Base-by-base conservation (phyloP, 2,797 vertebrate genomes). In the Enteromius mattozi region DNA sequence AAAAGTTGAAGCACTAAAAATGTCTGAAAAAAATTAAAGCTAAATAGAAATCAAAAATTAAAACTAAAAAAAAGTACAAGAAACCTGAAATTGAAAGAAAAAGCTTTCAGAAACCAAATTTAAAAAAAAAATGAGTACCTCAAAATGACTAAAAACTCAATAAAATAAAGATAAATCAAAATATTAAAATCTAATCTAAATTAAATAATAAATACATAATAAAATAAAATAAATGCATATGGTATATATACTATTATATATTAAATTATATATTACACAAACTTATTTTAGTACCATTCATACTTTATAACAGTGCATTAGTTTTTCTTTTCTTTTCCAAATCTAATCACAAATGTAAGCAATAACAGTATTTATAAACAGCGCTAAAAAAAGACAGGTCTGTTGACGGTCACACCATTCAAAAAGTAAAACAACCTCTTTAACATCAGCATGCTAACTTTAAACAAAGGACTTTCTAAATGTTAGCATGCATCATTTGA, bases 301-400 rank as follows among this genome's bases (percentile, higher is more conserved):
- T n/a, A n/a, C n/a, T n/a, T n/a, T n/a, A n/a, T n/a, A n/a, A n/a
- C 0, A 40, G 19, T 2, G 9, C 35, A 37, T 5, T 1, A 8
- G 7, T 35, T 37, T 37, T 3, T 19, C 2, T 19, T 24, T 42
- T 45, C 13, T 54, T 8, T 21, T 2, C 14, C 69, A 71, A 75
- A 74, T 5, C 3, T n/a, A 35, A 14, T 12, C 2, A 54, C 19
- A 54, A 54, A 54, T 54, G 21, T 6, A n/a, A 56, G 49, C 6
- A 33, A 75, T 21, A 7, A 4, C 33, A 21, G 30, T 37, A 19
- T 37, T 37, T 35, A 30, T 35, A 35, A 40, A 24, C 37, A n/a
- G 21, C 4, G 4, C 35, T 42, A 16, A 47, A 56, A 51, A 3
- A 14, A 5, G 17, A 33, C 30, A 54, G 45, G 17, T 33, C 9